Conservation (phyloP, 2,888 invertebrate species). For the Opisthograptis luteolata region DNA sequence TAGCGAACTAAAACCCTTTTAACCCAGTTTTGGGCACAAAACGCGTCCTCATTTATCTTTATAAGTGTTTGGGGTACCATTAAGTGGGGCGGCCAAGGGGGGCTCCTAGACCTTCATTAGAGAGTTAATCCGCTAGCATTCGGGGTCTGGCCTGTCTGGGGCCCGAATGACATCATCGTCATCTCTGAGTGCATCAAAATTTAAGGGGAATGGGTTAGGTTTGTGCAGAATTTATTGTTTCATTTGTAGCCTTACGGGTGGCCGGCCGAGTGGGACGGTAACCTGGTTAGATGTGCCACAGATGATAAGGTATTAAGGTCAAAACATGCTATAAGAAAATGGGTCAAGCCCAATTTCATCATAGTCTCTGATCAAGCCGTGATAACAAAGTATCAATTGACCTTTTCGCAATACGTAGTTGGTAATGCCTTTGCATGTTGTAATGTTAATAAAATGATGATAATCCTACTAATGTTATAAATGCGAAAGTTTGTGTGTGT, state of each 20-base stretch:
- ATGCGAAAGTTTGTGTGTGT: no score
- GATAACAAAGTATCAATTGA: no score
- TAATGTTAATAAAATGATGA: no score
- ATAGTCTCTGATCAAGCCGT: no score
- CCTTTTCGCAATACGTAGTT: no score
- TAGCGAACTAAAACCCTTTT: slow-evolving; percentile 71
- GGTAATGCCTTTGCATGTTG: no score
- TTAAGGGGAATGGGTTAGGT: slow-evolving; percentile 29
- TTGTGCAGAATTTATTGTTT: slow-evolving; percentile 29
- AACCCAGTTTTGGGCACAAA: slow-evolving; percentile 59
- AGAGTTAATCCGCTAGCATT: slow-evolving; percentile 55
- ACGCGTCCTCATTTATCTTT: slow-evolving; percentile 69
- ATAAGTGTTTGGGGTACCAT: slow-evolving; percentile 65
- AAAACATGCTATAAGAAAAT: no score
- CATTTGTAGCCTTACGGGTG: slow-evolving; percentile 15
- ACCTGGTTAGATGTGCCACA: background rate
- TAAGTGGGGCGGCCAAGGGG: slow-evolving; percentile 38
- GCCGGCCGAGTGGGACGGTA: background rate
- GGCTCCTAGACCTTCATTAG: slow-evolving; percentile 55
- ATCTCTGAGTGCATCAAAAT: slow-evolving; percentile 26
- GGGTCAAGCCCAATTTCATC: no score
- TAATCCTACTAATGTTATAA: no score
- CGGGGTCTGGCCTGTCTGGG: slow-evolving; percentile 27
- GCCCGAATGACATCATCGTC: slow-evolving; percentile 32
- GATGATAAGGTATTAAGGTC: background rate